These are phyloP conservation scores for Eumacrocentrus americanus DNA, from an alignment of 2,888 invertebrate genomes.

Conservation along the genomic window DNA sequence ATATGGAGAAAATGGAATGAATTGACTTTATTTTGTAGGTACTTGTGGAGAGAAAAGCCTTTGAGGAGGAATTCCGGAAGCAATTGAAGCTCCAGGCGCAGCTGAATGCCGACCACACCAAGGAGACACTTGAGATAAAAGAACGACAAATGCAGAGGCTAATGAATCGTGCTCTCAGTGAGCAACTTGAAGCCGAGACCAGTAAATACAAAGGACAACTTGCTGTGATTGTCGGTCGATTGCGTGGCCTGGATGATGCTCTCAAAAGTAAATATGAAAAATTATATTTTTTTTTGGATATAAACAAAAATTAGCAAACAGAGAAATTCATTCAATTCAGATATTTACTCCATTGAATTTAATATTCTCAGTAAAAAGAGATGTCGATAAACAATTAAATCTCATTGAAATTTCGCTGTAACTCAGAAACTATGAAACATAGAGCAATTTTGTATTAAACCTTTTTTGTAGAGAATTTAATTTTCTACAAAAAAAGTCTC, in stretches of 20 bases:
- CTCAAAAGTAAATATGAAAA: slow-evolving; percentile 68
- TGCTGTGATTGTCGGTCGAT: slow-evolving; percentile 74
- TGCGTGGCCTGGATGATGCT: slow-evolving; percentile 79
- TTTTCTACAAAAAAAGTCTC: too few relatives aligned
- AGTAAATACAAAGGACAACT: slow-evolving; percentile 74
- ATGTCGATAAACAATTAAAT: too few relatives aligned
- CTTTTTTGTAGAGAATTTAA: too few relatives aligned
- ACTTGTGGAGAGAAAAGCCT: slow-evolving; percentile 65
- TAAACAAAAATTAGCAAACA: background rate
- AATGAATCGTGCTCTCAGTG: slow-evolving; percentile 67
- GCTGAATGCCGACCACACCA: slow-evolving; percentile 82
- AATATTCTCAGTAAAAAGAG: background rate
- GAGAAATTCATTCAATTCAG: background rate
- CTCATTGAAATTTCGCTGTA: too few relatives aligned
- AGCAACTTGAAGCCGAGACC: slow-evolving; percentile 72
- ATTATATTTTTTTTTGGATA: too few relatives aligned
- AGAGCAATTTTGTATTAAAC: too few relatives aligned
- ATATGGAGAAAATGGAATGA: background rate
- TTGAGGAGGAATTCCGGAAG: slow-evolving; percentile 75
- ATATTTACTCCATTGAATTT: background rate
- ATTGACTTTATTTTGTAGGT: slow-evolving; percentile 62
- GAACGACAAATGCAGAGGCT: slow-evolving; percentile 66
- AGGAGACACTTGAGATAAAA: slow-evolving; percentile 71
- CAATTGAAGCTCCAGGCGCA: slow-evolving; percentile 86
- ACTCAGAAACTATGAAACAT: too few relatives aligned